Conservation (phyloP, 2,113 vertebrate species). For the Myrmophylax atrothorax region DNA sequence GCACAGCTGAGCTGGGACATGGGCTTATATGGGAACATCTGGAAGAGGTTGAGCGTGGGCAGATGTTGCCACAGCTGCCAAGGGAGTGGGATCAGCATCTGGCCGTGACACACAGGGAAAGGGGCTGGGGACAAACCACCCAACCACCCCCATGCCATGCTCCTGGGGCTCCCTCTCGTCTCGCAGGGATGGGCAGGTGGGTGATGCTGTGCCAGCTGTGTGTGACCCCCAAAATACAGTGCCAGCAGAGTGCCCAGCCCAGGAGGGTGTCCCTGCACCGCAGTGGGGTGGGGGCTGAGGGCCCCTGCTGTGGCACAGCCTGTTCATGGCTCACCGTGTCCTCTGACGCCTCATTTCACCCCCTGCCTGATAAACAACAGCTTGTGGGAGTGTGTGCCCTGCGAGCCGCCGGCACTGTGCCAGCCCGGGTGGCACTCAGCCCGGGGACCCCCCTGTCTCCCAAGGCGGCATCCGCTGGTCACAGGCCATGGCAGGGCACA, state of each 20-base stretch:
- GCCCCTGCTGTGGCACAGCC: background rate
- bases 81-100: background rate
- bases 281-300: background rate
- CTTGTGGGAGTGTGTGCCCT: background rate
- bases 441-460: background rate
- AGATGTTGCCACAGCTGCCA: background rate
- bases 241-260: background rate
- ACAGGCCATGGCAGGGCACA: rapidly evolving
- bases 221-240: rapidly evolving
- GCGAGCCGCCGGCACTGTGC: background rate
- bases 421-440: background rate
- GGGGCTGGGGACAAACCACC: background rate
- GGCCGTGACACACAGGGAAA: rapidly evolving
- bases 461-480: rapidly evolving
- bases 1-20: background rate
- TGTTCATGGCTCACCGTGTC: conserved; percentile 16
- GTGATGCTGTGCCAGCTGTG: rapidly evolving
- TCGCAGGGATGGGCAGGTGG: rapidly evolving
- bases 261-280: background rate
- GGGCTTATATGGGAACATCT: background rate
- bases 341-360: conserved; percentile 48
- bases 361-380: conserved; percentile 23
- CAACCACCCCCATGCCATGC: rapidly evolving
- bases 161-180: background rate
- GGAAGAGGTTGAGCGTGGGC: background rate